phyloP scores from a whole-genome alignment of 2,113 vertebrate species.

The Pycnonotus jocosus region DNA sequence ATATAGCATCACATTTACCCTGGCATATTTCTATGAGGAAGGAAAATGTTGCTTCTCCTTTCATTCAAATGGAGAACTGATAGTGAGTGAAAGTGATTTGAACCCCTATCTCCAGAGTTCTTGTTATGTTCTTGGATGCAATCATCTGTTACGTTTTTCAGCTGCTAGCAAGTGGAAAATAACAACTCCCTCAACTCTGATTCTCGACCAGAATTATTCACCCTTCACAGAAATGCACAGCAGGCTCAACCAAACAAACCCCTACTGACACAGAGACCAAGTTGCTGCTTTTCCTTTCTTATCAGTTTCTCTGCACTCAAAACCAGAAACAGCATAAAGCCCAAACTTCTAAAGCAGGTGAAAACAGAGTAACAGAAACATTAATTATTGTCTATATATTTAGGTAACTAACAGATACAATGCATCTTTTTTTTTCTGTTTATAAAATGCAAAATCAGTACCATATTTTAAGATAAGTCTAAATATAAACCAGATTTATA shows the following conservation, averaged over 20 bases:
- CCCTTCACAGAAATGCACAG: not conserved
- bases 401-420: not conserved
- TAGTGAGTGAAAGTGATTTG: not conserved
- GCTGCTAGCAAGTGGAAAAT: constrained; percentile 1
- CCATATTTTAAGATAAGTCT: not conserved
- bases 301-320: not conserved
- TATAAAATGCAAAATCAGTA: not conserved
- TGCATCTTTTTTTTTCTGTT: not conserved
- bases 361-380: not conserved
- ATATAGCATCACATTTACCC: not conserved
- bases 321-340: not conserved
- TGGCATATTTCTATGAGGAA: not conserved
- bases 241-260: not conserved
- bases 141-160: constrained; percentile 20
- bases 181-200: not conserved
- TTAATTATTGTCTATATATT: not conserved
- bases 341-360: not conserved
- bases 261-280: not conserved
- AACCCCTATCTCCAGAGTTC: not conserved
- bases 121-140: not conserved
- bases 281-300: not conserved
- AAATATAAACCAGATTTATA: not conserved
- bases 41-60: not conserved
- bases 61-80: not conserved
- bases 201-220: constrained; percentile 28